Base-by-base conservation (phyloP, 2,113 vertebrate species). In the Rattus rattus region DNA sequence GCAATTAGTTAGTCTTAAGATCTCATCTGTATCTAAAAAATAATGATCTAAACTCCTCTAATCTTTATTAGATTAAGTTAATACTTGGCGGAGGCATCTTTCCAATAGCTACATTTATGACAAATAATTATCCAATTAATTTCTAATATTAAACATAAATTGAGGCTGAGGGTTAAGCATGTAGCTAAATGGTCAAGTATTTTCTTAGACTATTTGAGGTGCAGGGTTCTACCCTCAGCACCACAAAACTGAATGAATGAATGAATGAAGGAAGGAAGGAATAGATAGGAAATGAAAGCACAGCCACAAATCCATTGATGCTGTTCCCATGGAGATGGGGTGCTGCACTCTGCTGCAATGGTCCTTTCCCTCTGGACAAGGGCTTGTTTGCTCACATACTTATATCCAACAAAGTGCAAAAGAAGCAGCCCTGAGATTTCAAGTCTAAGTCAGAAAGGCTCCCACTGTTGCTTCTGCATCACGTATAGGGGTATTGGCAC, bases 1-100 rank as follows among this genome's bases (percentile, higher is more conserved):
- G 16, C 13, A 88, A 75, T 80, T 93, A 88, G 56, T 84, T 91
- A 91, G 47, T 77, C 54, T 84, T 94, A 69, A 92, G 75, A 76
- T 93, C 65, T 91, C 52, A 95, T 11, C 28, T 56, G 9, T 91
- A 76, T 30, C 77, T 85, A 83, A 30, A 77, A 86, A 83, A 47
- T 49, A 93, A 89, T 89, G 20, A 39, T 54, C 1, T 12, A 67
- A 16, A 16, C 16, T 94, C 96, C 81, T 95, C 85, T 89, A 88
- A 87, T 3, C 93, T 92, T 77, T 30, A n/a, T 84, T 80, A 54
- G 28, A 67, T 52, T 91, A 90, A 85, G n/a, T 22, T 72, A 12
- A 43, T 94, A 47, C 12, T 95, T 54, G 43, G 67, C 79, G n/a
- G 75, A 92, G 63, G 43, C 39, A 90, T 88, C 70, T 92, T 94